Conservation (phyloP, 1,140 invertebrate species). For the Eumaeus atala region DNA sequence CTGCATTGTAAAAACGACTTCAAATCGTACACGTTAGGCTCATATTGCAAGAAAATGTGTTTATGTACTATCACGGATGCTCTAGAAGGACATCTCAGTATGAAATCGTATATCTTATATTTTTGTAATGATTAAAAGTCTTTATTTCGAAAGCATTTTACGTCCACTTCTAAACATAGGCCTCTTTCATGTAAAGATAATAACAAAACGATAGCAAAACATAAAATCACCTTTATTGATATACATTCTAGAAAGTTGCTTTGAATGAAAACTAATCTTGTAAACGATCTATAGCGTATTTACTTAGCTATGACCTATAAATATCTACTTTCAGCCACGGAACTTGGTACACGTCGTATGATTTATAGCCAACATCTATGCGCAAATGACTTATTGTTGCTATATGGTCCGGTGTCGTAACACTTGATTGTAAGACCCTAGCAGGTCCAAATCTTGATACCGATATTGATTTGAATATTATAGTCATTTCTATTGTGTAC, state of each 20-base stretch:
- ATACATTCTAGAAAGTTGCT: constrained; percentile 54
- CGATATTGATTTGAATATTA: constrained; percentile 1
- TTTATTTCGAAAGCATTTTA: too few species aligned
- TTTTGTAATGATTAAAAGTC: too few species aligned
- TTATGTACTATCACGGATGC: too few species aligned
- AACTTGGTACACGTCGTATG: constrained; percentile 6
- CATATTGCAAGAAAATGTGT: too few species aligned
- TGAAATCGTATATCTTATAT: too few species aligned
- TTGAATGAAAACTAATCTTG: constrained; percentile 60
- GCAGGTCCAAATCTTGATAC: constrained; percentile 8
- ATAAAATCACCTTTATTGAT: neutral
- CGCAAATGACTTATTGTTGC: constrained; percentile 10
- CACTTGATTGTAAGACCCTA: neutral
- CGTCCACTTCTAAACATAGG: too few species aligned
- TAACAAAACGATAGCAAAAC: neutral
- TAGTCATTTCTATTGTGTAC: constrained; percentile 6
- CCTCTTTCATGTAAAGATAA: too few species aligned
- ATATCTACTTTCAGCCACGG: constrained; percentile 37
- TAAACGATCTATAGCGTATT: constrained; percentile 47
- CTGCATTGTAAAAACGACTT: too few species aligned
- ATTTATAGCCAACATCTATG: constrained; percentile 4
- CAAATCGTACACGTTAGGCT: too few species aligned
- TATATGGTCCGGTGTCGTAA: constrained; percentile 5
- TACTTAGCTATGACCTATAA: constrained; percentile 37
- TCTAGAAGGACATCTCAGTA: too few species aligned